Conservation (phyloP, 1,140 invertebrate species). For the Acyrthosiphon pisum region DNA sequence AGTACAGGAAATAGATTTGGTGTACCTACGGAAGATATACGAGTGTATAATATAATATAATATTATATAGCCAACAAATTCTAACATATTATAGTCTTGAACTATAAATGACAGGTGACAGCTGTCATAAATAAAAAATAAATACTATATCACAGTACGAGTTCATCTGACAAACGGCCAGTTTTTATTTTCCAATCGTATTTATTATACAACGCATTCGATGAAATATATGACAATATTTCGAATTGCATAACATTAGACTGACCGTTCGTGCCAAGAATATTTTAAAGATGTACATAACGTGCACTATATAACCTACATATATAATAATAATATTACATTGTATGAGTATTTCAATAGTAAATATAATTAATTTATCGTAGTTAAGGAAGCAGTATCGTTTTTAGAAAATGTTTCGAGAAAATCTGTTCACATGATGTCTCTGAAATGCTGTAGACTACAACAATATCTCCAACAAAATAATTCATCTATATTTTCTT, state of each 20-base stretch:
- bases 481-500: not conserved
- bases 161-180: not conserved
- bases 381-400: not conserved
- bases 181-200: not conserved
- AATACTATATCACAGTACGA: not conserved
- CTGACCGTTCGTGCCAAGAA: not conserved
- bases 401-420: not conserved
- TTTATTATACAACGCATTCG: not conserved
- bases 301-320: too few relatives aligned
- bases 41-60: not conserved
- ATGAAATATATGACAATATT: not conserved
- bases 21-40: not conserved
- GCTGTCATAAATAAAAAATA: slow-evolving; percentile 29
- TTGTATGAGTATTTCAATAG: not conserved
- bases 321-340: not conserved
- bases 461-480: not conserved
- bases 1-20: not conserved
- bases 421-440: not conserved
- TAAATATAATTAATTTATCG: not conserved
- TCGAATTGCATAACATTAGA: not conserved
- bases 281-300: not conserved
- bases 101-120: slow-evolving; percentile 9
- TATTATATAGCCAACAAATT: not conserved
- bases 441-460: not conserved
- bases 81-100: not conserved